Base-by-base conservation (phyloP, 2,113 vertebrate genomes). In the Pan paniscus region DNA sequence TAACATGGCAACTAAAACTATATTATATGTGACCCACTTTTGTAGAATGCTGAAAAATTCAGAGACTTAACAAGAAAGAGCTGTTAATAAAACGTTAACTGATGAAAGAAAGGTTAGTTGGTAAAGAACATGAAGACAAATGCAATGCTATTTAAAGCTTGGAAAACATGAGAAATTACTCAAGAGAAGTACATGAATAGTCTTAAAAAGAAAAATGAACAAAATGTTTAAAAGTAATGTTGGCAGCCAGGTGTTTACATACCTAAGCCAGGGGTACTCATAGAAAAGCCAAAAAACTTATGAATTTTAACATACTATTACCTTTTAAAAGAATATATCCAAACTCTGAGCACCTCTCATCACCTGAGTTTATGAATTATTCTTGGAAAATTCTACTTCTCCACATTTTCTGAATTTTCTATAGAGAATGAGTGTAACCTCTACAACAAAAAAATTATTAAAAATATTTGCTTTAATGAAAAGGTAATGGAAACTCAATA, bases 341-440 rank as follows among this genome's bases (percentile, higher is more conserved):
- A 38, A 95, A 43, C 78, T 85, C 38, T 73, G 35, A 86, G 38
- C 5, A 40, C 6, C 20, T 73, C 3, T 79, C 1, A 72, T 55
- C 35, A 90, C 23, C 55, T 22, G 32, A 48, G 8, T 88, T 89
- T 55, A 67, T 76, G 6, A 93, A 46, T 84, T 88, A 96, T 78
- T 95, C 38, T 89, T 89, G n/a, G 46, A 94, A 97, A 86, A 64
- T 75, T 86, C 48, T 67, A 86, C 18, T 88, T 83, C 55, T 90
- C 23, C 25, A 81, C 5, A 43, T 64, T 92, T 96, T 82, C 43
- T 61, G 23, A 61, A 57, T 43, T 80, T 96, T 90, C 38, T 76
- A 72, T 75, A 27, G 93, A 89, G 38, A 89, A 79, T 46, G 59
- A 8, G 17, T 73, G 5, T 13, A 94, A 52, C 4, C 38, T 87